Evolutionary conservation across 2,888 invertebrate genomes (phyloP), one percentile per base, ranked within the genome.

Genomic region (Acronicta leporina): DNA sequence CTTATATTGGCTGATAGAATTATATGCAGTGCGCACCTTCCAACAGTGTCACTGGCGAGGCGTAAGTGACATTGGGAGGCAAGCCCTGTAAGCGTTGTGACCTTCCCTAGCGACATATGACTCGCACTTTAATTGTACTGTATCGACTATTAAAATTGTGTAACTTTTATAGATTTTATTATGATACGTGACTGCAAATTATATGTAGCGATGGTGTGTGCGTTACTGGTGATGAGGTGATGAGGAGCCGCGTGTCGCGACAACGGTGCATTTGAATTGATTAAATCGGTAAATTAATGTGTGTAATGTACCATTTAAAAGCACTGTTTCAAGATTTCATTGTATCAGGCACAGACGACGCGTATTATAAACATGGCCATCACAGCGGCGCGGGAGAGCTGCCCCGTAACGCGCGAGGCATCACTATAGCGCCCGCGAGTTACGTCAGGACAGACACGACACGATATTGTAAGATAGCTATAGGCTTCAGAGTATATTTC

Each of bases 91-190:
- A 15, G 5, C 52, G 38, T 38, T 15, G 63, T 20, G 41, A 38
- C 40, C 48, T 30, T 42, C 50, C 40, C 41, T 33, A 54, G 52
- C 50, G 73, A 51, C 44, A n/a, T 44, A 11, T 14, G 50, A 47
- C 53, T 59, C 61, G 54, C 55, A 58, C 49, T 44, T 67, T 41
- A 48, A 70, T 50, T 54, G 60, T 67, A 54, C 8, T 40, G 46
- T 66, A 54, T 46, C 53, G 52, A 60, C 49, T 58, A 58, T 68
- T 46, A 54, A 55, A 58, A 51, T 54, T 62, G 49, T 67, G 49
- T 59, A 63, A 55, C 20, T 63, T 60, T 51, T 60, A 54, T 54
- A 70, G 62, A 51, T 66, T 60, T 43, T 56, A 56, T 42, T 49
- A 38, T 51, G 15, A 44, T 63, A 68, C 41, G 51, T 48, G 51